Conservation (phyloP, 2,797 vertebrate genomes). For the Spheniscus humboldti region DNA sequence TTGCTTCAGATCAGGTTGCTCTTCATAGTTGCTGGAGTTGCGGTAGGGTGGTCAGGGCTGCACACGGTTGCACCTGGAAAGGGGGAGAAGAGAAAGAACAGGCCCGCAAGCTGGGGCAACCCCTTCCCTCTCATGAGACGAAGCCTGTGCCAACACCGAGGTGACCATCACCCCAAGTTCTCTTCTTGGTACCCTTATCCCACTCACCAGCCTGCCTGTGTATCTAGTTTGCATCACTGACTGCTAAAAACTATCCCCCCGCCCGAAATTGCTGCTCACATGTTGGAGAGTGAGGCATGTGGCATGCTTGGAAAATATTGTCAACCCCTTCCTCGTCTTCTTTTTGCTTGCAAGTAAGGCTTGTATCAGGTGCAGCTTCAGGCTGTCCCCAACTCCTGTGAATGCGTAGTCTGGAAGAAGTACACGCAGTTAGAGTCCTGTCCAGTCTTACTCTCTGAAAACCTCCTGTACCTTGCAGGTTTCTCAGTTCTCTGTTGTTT, state of each 20-base stretch:
- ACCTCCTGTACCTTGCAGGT: not conserved
- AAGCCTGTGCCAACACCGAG: not conserved
- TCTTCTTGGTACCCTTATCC: not conserved
- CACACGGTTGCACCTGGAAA: accelerated
- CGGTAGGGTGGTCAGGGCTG: not conserved
- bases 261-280: accelerated
- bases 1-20: not conserved
- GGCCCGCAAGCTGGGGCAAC: not conserved
- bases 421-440: not conserved
- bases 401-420: not conserved
- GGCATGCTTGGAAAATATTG: not conserved
- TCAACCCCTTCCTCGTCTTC: not conserved
- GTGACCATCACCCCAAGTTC: not conserved
- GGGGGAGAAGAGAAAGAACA: not conserved
- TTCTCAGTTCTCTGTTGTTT: not conserved
- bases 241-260: not conserved
- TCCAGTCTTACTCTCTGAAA: not conserved
- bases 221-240: not conserved
- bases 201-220: not conserved
- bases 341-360: not conserved
- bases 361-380: not conserved
- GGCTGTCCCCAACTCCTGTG: not conserved
- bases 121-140: not conserved
- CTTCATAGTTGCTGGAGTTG: not conserved
- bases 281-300: not conserved